Conservation (phyloP, 35 echinoderm and acorn worm genomes). For the Ptychodera flava region DNA sequence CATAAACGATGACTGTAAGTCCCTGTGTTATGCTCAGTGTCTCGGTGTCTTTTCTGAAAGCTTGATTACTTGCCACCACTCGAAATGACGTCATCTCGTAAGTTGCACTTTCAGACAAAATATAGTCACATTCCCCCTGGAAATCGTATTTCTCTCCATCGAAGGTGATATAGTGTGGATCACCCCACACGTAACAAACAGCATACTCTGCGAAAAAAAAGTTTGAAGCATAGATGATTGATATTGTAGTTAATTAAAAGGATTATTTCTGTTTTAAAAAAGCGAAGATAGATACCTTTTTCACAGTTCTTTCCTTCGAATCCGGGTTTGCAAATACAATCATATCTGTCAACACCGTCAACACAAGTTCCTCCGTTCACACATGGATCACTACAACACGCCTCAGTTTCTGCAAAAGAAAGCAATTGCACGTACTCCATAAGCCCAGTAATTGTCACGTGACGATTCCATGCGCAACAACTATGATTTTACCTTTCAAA, state of each 20-base stretch:
- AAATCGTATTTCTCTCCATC: slow-evolving; percentile 38
- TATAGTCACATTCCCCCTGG: slow-evolving; percentile 44
- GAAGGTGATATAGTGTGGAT: slow-evolving; percentile 45
- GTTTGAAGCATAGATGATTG: too few relatives aligned
- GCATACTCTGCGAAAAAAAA: background rate
- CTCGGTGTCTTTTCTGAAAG: background rate
- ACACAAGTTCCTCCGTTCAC: background rate
- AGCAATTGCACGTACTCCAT: too few relatives aligned
- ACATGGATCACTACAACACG: background rate
- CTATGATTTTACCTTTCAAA: too few relatives aligned
- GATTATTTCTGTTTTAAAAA: too few relatives aligned
- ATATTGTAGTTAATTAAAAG: too few relatives aligned
- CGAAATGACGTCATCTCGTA: slow-evolving; percentile 9
- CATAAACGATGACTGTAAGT: background rate
- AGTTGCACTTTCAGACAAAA: background rate
- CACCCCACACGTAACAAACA: slow-evolving; percentile 14
- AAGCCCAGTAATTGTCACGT: too few relatives aligned
- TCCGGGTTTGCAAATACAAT: background rate
- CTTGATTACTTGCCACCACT: slow-evolving; percentile 8
- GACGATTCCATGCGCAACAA: too few relatives aligned
- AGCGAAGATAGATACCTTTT: too few relatives aligned
- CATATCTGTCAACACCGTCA: background rate
- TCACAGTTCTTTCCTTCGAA: background rate
- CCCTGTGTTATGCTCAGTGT: background rate
- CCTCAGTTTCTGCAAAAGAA: background rate